Evolutionary conservation across 2,797 vertebrate species (phyloP).

Genomic region (Chrysocyon brachyurus): DNA sequence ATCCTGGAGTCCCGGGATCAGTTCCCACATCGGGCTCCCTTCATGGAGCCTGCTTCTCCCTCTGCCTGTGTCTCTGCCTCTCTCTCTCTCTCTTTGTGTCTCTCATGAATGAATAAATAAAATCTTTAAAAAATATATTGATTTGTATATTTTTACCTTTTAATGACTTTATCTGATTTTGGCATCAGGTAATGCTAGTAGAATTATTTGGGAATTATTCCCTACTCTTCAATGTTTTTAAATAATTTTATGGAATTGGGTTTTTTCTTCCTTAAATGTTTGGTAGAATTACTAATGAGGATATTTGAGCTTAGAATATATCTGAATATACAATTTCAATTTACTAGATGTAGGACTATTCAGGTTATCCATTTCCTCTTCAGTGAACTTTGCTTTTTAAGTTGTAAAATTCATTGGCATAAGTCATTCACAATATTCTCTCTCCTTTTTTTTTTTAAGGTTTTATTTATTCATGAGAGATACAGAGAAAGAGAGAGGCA

Average conservation of each 20-base stretch:
- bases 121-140: not conserved
- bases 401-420: not conserved
- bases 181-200: not conserved
- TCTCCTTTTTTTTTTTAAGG: not conserved
- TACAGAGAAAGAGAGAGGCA: no score
- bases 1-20: no score
- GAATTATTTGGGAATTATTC: not conserved
- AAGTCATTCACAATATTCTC: not conserved
- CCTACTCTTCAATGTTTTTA: not conserved
- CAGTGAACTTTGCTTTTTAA: not conserved
- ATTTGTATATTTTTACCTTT: not conserved
- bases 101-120: no score
- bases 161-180: not conserved
- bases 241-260: not conserved
- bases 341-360: not conserved
- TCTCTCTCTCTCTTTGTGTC: no score
- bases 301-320: not conserved
- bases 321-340: not conserved
- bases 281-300: not conserved
- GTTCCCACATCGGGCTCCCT: no score
- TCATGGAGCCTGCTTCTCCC: no score
- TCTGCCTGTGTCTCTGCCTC: no score
- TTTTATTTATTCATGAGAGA: no score
- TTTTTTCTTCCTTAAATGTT: not conserved
- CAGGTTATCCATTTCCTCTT: not conserved